A percentile compares a stretch with the other conserved stretches of the same genome.
Conservation (phyloP, 2,797 vertebrate species). For the Prionace glauca region DNA sequence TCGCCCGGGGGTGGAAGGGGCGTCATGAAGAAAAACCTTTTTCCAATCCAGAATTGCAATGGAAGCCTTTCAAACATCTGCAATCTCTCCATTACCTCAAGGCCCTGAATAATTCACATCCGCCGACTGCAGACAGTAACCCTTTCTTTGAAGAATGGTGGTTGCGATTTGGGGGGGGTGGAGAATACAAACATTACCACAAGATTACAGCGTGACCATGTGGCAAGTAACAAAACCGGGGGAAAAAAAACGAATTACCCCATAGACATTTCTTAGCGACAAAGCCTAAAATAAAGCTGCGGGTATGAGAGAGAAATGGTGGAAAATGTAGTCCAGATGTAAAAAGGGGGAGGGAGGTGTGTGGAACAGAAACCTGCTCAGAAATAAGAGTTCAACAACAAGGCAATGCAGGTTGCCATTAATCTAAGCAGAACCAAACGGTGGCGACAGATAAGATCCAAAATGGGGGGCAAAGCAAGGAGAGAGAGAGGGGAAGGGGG, state of each 20-base stretch:
- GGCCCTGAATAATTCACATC: conserved; percentile 35
- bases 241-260: background rate
- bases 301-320: background rate
- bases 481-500: too few relatives aligned
- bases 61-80: conserved; percentile 15
- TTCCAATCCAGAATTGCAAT: background rate
- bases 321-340: background rate
- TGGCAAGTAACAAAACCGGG: conserved; percentile 6
- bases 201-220: conserved; percentile 32
- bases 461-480: conserved; percentile 15
- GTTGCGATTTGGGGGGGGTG: background rate
- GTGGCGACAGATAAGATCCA: conserved; percentile 29
- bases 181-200: conserved; percentile 29
- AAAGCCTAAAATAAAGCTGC: too few relatives aligned
- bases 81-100: conserved; percentile 32
- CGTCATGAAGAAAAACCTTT: background rate
- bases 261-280: too few relatives aligned
- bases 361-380: background rate
- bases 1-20: background rate
- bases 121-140: conserved; percentile 27
- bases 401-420: conserved; percentile 33
- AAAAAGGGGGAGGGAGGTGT: background rate
- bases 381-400: conserved; percentile 34
- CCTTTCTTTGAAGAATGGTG: conserved; percentile 14
- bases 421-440: conserved; percentile 20